Base-by-base conservation (phyloP, 2,113 vertebrate species). In the Casuarius casuarius region DNA sequence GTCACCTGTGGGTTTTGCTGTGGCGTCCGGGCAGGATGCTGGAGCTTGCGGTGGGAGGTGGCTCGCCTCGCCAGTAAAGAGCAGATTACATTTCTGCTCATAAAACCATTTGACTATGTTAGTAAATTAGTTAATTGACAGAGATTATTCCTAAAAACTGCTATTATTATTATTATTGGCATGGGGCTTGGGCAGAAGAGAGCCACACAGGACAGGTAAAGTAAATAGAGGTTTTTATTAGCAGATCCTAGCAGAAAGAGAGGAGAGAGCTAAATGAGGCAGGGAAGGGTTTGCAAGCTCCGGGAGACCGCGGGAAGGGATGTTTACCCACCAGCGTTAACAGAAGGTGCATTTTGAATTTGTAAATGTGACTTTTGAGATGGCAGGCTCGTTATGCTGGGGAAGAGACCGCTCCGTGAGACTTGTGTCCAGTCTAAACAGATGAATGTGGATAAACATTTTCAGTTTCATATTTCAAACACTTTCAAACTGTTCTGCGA, bases 71-170 rank as follows among this genome's bases (percentile, higher is more conserved):
- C 68, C 22, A 79, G 70, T n/a, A 51, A 80, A 1, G 44, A 94
- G 52, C 7, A 95, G 81, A 82, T 84, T 42, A 42, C 8, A 1
- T 82, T 75, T 51, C 73, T 49, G 70, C 73, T 89, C 14, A 5
- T 65, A 49, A 62, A 33, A 31, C 20, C 35, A 58, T 63, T 90
- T 82, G n/a, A 78, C 48, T 62, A 26, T 35, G 70, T 79, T 66
- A 85, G 76, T 81, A 59, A 89, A 84, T 82, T 5, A 54, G 42
- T 81, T 94, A 89, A 89, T 86, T 91, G 87, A 17, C 65, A 75
- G 78, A 68, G 49, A 42, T 94, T 81, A 84, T 62, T 84, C 42
- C 6, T 75, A 77, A 86, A 90, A 54, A n/a, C 59, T 33, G 56
- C 29, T 16, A 56, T 29, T 71, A 3, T 84, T 81, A 21, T 65